Base-by-base conservation (phyloP, 2,888 invertebrate genomes). In the Imbricaverruca yamaguchii region DNA sequence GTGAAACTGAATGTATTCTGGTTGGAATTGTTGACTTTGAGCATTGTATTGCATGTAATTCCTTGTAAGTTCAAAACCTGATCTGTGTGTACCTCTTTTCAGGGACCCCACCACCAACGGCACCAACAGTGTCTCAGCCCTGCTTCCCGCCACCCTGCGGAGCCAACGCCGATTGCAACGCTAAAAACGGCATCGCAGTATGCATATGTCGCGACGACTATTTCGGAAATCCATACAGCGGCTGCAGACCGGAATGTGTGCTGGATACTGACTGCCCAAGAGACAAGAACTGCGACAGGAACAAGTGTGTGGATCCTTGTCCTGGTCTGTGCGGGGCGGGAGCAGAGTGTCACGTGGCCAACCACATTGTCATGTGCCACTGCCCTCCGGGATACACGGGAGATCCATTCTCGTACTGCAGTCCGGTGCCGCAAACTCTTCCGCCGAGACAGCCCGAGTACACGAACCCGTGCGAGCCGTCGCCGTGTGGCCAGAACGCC, bases 61-160 rank as follows among this genome's bases (percentile, higher is more conserved):
- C 1, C 1, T 39, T 39, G 39, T 4, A 39, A 39, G 39, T 39
- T 4, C 4, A 39, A 39, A 39, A 39, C 90, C 77, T 94, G 93
- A 56, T 93, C 90, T 86, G 92, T 92, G 87, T 95, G 95, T 53
- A 94, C 95, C 94, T 95, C 10, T 94, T 94, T 86, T 90, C 93
- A 90, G 91, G 85, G 95, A 95, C 85, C 89, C 91, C 83, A 92
- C 55, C 53, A 10, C 67, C 55, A 53, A 25, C 69, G n/a, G 23
- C 53, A 6, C 63, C 65, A 7, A n/a, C 83, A 83, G 53, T 63
- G 21, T 87, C 87, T 80, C 89, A 93, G 86, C 93, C 93, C 25
- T 94, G 94, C 85, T 89, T 90, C 85, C 94, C 94, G 80, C 92
- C 93, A 55, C 94, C 94, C n/a, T 94, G 94, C 85, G 94, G 94